Conservation (phyloP, 2,797 vertebrate genomes). For the Enteromius treurensis region DNA sequence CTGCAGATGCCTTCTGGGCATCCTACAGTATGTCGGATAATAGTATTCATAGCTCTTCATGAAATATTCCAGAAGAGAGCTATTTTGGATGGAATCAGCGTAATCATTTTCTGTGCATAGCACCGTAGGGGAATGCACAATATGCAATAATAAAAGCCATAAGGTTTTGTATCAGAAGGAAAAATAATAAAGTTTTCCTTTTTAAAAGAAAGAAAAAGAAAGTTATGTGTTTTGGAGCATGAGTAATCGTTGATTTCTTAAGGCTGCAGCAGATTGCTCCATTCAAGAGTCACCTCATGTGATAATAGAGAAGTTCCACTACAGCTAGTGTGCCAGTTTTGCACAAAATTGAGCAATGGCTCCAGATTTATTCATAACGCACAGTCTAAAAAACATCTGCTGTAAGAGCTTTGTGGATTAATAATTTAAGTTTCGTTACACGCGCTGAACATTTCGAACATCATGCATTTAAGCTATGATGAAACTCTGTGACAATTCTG, state of each 20-base stretch:
- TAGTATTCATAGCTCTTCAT: neutral
- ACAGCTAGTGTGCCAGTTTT: neutral
- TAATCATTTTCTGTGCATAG: neutral
- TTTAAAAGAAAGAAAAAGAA: neutral
- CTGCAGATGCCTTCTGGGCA: neutral
- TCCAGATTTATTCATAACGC: neutral
- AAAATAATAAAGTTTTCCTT: neutral
- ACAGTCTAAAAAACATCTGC: constrained; percentile 20
- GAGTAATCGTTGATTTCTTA: constrained; percentile 16
- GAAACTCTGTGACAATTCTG: neutral
- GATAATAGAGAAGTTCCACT: neutral
- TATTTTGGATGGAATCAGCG: neutral
- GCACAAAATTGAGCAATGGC: neutral
- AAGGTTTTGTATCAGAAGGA: neutral
- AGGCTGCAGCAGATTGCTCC: constrained; percentile 17
- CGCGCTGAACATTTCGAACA: neutral
- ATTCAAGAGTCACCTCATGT: constrained; percentile 1
- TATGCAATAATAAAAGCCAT: neutral
- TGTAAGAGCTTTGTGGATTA: neutral
- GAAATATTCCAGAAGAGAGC: neutral
- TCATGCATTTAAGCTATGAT: neutral
- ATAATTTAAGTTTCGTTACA: constrained; percentile 21
- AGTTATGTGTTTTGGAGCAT: neutral
- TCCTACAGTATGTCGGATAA: neutral
- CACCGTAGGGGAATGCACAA: neutral